Evolutionary conservation across 2,797 vertebrate genomes (phyloP), one percentile per base, ranked within the genome.

Genomic region (Sparidentex hasta): DNA sequence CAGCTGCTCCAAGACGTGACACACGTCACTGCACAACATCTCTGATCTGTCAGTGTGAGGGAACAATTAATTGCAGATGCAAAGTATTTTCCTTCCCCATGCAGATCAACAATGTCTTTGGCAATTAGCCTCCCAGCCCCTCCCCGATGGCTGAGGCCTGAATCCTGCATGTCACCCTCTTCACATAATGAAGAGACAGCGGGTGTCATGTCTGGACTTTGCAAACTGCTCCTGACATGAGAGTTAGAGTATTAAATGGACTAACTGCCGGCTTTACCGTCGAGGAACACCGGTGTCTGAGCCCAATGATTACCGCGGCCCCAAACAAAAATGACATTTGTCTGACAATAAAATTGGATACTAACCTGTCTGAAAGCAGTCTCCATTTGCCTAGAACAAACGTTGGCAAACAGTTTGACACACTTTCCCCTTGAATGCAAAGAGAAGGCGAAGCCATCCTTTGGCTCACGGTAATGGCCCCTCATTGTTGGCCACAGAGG

Each of bases 401-500:
- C 94, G 96, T 95, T 90, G 94, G 94, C 94, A 95, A 96, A 97
- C 97, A 96, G 96, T 98, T 96, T 96, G 96, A 97, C 96, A 94
- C 95, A 96, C 94, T 97, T 96, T 86, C 95, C 87, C 93, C 86
- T 95, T 95, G 95, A 94, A 93, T 96, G 95, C 94, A 93, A 54
- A 91, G 95, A 89, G 93, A 90, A 95, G 95, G 94, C 94, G 92
- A 87, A 89, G 92, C 95, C 94, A 95, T 97, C 96, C 94, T 96
- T 95, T 95, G 96, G 95, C 94, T 94, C 94, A 86, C 91, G 90
- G 96, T 98, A 97, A 98, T 97, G 94, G 95, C 95, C 95, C 95
- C 96, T 97, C 95, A 98, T 97, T 98, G 97, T 97, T 97, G 96
- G 96, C 96, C 95, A 93, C 95, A 96, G 96, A 96, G 96, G 96